Base-by-base conservation (phyloP, 92 coral and sea anemone genomes). In the Blastomussa wellsi region DNA sequence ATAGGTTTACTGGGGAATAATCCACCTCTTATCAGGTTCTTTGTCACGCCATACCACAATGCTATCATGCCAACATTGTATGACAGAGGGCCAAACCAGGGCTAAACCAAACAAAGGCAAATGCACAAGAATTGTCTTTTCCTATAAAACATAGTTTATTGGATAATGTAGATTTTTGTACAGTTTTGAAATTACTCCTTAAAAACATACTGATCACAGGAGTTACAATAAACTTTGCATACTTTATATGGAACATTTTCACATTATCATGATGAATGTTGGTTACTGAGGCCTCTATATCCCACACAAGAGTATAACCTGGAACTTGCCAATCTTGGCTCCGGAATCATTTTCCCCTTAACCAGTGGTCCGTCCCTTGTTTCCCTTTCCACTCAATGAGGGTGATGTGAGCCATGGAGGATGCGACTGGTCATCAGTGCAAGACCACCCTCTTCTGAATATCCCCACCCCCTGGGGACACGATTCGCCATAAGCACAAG, bases 131-230 rank as follows among this genome's bases (percentile, higher is more conserved):
- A 5, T 28, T 9, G 1, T 42, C 6, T 32, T 26, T 42, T 76
- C 51, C 17, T 48, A 32, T 49, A 28, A 68, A 80, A 80, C 31
- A 68, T 80, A 67, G 24, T 80, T 80, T 81, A 69, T 68, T 81
- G 35, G 55, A 71, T 48, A 33, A 35, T 16, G 70, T 70, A 81
- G 49, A 70, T 70, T 81, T 81, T 69, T 81, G 33, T 70, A 81
- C 85, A 81, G n/a, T 48, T 68, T 36, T 68, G 17, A 68, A 33
- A 68, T 35, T n/a, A 68, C 38, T 35, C 17, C 74, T 37, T 68
- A 1, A 32, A 68, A 68, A 68, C 26, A 70, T 70, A 15, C 44
- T 70, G 26, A 36, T 38, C 44, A 15, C 19, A 70, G 28, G 52
- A 71, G 51, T 37, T 14, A 15, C 76, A 36, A 28, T 74, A 29